Evolutionary conservation across 2,888 invertebrate genomes (phyloP).

Genomic region (Platynereis dumerilii): DNA sequence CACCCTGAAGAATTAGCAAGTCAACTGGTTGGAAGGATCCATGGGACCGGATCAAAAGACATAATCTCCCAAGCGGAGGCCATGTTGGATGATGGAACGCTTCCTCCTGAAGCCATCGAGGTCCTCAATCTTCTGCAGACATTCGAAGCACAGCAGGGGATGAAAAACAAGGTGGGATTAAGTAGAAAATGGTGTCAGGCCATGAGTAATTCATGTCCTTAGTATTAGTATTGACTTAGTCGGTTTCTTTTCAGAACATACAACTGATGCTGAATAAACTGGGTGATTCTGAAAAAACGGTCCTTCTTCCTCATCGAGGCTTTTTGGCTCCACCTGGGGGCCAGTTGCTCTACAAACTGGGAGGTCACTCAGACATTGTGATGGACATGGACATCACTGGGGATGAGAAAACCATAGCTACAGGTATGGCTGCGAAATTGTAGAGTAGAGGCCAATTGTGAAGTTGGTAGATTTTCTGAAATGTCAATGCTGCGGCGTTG

Average conservation of each 20-base stretch:
- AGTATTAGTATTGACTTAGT: neutral
- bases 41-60: conserved; percentile 20
- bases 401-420: conserved; percentile 27
- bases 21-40: conserved; percentile 36
- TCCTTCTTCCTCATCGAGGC: conserved; percentile 31
- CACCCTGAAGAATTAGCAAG: conserved; percentile 35
- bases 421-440: conserved; percentile 25
- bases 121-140: conserved; percentile 25
- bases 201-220: too few species aligned
- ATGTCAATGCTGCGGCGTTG: too few species aligned
- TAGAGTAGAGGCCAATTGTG: too few species aligned
- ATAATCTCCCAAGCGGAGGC: conserved; percentile 25
- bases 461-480: too few species aligned
- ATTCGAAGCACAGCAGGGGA: conserved; percentile 24
- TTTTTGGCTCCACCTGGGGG: conserved; percentile 37
- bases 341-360: conserved; percentile 33
- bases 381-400: conserved; percentile 32
- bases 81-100: conserved; percentile 9
- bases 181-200: too few species aligned
- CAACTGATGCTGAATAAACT: conserved; percentile 12
- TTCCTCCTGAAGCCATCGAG: conserved; percentile 15
- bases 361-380: conserved; percentile 30
- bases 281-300: conserved; percentile 9
- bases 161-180: conserved; percentile 15
- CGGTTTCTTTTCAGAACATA: conserved; percentile 9